These are phyloP conservation scores for Nasua narica DNA, from an alignment of 2,797 vertebrate genomes.

Conservation along the genomic window DNA sequence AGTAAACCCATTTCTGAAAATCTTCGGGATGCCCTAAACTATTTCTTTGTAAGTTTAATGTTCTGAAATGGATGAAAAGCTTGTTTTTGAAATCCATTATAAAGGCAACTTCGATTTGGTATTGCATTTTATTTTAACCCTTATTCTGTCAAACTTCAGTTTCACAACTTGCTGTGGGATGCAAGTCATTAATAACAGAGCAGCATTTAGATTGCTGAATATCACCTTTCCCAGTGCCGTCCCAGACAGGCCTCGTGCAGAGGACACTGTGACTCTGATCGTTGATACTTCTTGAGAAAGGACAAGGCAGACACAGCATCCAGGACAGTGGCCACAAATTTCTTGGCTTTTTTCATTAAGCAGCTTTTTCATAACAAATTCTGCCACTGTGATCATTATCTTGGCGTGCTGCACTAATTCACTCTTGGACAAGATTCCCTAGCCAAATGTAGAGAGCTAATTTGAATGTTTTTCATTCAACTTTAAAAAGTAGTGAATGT, in stretches of 20 bases:
- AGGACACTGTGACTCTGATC: not conserved
- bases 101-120: not conserved
- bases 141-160: not conserved
- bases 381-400: not conserved
- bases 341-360: not conserved
- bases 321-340: not conserved
- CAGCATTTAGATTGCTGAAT: not conserved
- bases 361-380: not conserved
- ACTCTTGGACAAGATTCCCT: conserved; percentile 2
- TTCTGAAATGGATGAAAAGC: not conserved
- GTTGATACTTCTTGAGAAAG: not conserved
- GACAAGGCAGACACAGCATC: not conserved
- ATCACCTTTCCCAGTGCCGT: rapidly evolving
- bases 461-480: not conserved
- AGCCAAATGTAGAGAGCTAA: not conserved
- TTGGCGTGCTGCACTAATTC: not conserved
- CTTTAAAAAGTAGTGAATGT: not conserved
- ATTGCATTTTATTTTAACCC: not conserved
- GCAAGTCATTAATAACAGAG: not conserved
- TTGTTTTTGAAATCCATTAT: not conserved
- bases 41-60: not conserved
- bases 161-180: not conserved
- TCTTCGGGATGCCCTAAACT: not conserved
- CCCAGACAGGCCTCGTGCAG: not conserved
- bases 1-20: not conserved